phyloP scores from a whole-genome alignment of 2,888 invertebrate species.

The Blomia tropicalis region DNA sequence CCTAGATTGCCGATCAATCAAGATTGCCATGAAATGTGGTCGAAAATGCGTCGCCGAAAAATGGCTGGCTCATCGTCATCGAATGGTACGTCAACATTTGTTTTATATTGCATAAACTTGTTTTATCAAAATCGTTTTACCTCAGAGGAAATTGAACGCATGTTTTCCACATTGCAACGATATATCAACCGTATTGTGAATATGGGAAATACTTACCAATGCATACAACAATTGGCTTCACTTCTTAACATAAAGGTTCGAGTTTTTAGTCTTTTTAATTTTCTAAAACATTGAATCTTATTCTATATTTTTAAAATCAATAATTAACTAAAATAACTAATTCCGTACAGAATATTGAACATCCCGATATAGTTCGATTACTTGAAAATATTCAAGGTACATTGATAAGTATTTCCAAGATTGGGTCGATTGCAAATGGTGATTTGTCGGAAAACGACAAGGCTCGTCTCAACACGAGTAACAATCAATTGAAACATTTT shows the following conservation, averaged over 20 bases:
- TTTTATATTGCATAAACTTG: too few species aligned
- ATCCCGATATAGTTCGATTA: neutral
- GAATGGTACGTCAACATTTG: too few species aligned
- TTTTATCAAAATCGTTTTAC: too few species aligned
- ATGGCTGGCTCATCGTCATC: constrained; percentile 19
- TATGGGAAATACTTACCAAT: neutral
- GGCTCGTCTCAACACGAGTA: neutral
- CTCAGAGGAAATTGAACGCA: constrained; percentile 3
- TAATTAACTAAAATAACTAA: too few species aligned
- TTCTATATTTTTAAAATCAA: too few species aligned
- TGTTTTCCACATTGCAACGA: neutral
- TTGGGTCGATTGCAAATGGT: neutral
- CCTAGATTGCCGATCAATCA: constrained; percentile 83
- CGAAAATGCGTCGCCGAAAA: constrained; percentile 57
- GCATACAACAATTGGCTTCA: neutral
- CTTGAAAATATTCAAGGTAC: constrained; percentile 1
- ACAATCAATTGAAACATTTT: neutral
- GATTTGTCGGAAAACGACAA: neutral
- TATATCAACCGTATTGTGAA: constrained; percentile 17
- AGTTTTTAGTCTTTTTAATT: too few species aligned
- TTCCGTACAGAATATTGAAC: neutral
- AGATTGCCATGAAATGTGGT: constrained; percentile 98
- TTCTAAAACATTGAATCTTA: too few species aligned
- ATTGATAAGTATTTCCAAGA: neutral
- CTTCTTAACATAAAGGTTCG: too few species aligned